These are phyloP conservation scores for Rhodophaea formosa DNA, from an alignment of 2,888 invertebrate genomes.

Conservation along the genomic window DNA sequence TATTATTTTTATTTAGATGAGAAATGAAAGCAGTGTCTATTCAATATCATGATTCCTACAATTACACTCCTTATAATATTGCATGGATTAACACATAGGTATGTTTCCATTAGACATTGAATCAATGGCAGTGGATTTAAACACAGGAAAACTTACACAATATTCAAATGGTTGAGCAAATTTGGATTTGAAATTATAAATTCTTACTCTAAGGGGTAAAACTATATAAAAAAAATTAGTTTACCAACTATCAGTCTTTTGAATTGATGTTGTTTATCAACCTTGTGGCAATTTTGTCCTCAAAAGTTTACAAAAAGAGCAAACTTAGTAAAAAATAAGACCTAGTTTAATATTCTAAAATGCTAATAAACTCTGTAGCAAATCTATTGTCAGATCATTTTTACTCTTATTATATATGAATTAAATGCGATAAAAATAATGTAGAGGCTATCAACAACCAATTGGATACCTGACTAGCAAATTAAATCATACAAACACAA, in stretches of 20 bases:
- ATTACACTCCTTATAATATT: conserved; percentile 21
- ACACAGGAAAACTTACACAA: conserved; percentile 51
- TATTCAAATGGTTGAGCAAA: conserved; percentile 72
- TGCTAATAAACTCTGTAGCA: conserved; percentile 47
- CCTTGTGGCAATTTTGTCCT: conserved; percentile 71
- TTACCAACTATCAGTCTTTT: conserved; percentile 82
- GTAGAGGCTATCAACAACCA: not conserved
- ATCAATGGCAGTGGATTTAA: conserved; percentile 54
- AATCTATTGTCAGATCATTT: conserved; percentile 58
- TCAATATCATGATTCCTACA: conserved; percentile 23
- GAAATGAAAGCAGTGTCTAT: not conserved
- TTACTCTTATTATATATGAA: conserved; percentile 24
- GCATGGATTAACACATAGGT: conserved; percentile 24
- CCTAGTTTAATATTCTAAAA: conserved; percentile 21
- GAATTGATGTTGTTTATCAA: conserved; percentile 81
- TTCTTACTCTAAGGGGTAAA: conserved; percentile 79
- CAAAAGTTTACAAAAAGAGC: conserved; percentile 77
- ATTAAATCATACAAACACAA: too few relatives aligned
- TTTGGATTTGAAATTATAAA: conserved; percentile 72
- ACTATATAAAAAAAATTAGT: conserved; percentile 76
- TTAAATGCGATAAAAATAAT: conserved; percentile 4
- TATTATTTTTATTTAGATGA: not conserved
- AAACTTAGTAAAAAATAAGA: conserved; percentile 30
- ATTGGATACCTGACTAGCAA: too few relatives aligned
- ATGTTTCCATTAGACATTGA: conserved; percentile 9